Evolutionary conservation across 2,113 vertebrate species (phyloP).

Genomic region (Nematolebias whitei): DNA sequence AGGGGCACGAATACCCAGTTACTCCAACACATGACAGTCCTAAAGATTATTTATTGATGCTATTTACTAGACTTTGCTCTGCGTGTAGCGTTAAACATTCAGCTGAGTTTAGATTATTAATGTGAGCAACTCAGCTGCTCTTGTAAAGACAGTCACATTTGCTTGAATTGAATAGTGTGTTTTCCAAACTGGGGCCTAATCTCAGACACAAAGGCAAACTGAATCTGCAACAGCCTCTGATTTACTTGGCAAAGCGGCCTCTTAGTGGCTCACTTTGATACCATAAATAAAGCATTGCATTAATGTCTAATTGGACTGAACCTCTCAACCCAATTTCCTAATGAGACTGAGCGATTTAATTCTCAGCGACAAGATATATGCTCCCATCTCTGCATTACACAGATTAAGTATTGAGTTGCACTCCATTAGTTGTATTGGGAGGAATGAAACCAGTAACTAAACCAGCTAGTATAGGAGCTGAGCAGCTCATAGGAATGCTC

Average conservation of each 20-base stretch:
- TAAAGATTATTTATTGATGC: constrained; percentile 55
- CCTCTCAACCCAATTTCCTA: constrained; percentile 79
- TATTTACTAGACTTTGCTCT: constrained; percentile 28
- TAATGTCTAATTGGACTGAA: constrained; percentile 77
- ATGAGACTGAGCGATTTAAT: constrained; percentile 80
- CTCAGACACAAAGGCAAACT: constrained; percentile 57
- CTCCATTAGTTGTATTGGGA: constrained; percentile 82
- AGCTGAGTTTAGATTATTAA: constrained; percentile 38
- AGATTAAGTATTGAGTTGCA: constrained; percentile 81
- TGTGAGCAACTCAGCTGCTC: constrained; percentile 14
- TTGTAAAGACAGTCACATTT: constrained; percentile 30
- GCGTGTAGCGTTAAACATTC: constrained; percentile 45
- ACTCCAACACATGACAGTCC: constrained; percentile 30
- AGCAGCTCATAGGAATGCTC: constrained; percentile 32
- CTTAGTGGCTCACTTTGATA: constrained; percentile 78
- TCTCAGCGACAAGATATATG: constrained; percentile 80
- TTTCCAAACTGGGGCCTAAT: constrained; percentile 51
- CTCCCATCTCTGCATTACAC: constrained; percentile 80
- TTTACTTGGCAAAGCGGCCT: constrained; percentile 80
- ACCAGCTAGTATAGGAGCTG: constrained; percentile 48
- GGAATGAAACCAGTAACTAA: constrained; percentile 74
- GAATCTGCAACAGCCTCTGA: constrained; percentile 62
- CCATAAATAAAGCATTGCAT: constrained; percentile 76
- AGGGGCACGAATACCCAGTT: constrained; percentile 45
- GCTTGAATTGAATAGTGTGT: constrained; percentile 26